Conservation (phyloP, 2,797 vertebrate genomes). For the Chrysocyon brachyurus region DNA sequence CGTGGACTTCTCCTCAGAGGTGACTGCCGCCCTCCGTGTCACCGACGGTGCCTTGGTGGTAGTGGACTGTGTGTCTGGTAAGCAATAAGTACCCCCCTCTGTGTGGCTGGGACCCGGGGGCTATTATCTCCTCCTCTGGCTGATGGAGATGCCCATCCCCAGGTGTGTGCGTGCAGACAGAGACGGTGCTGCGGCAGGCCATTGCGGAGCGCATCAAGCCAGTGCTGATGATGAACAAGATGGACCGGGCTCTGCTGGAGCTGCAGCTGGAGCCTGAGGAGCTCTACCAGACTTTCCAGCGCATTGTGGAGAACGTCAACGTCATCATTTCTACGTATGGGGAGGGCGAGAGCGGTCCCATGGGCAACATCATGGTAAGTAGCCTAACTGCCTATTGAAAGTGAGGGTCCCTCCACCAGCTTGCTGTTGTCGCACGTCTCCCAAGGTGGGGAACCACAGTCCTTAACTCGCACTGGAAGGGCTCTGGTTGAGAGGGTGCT, state of each 20-base stretch:
- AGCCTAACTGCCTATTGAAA: fast-evolving
- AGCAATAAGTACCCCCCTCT: conserved; percentile 38
- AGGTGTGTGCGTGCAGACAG: conserved; percentile 98
- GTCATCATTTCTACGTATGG: conserved; percentile 98
- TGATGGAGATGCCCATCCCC: fast-evolving
- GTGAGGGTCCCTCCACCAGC: fast-evolving
- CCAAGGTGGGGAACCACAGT: neutral
- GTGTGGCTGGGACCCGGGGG: fast-evolving
- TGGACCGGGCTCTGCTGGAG: conserved; percentile 97
- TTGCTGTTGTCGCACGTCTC: fast-evolving
- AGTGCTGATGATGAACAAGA: conserved; percentile 99
- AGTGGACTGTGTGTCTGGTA: conserved; percentile 97
- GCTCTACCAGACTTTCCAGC: conserved; percentile 97
- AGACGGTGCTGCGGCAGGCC: conserved; percentile 97
- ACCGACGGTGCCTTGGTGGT: conserved; percentile 98
- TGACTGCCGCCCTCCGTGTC: conserved; percentile 97
- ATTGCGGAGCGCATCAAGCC: conserved; percentile 97
- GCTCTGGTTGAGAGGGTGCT: neutral
- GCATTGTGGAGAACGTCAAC: conserved; percentile 96
- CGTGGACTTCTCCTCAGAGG: conserved; percentile 98
- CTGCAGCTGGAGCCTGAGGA: conserved; percentile 96
- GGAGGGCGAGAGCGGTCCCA: conserved; percentile 94
- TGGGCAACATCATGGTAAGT: conserved; percentile 94
- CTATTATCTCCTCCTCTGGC: fast-evolving
- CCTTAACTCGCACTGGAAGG: neutral